Conservation (phyloP, 2,888 invertebrate species). For the Tridacna crocea region DNA sequence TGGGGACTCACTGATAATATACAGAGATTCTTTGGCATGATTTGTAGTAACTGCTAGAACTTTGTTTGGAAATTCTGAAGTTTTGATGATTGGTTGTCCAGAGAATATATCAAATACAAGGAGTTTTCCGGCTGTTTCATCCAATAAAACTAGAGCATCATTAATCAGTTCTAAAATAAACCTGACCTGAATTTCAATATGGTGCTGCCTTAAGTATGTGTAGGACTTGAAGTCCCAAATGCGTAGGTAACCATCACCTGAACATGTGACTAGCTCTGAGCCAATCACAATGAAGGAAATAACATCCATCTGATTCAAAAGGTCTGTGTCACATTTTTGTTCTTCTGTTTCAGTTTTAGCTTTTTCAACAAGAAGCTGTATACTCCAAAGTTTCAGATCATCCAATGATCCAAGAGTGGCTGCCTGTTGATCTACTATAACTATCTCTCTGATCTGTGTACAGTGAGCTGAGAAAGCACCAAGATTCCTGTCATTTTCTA, state of each 20-base stretch:
- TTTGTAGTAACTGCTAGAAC: constrained; percentile 61
- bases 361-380: constrained; percentile 51
- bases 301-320: constrained; percentile 49
- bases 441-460: constrained; percentile 38
- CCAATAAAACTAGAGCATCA: constrained; percentile 58
- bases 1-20: constrained; percentile 58
- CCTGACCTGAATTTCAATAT: constrained; percentile 54
- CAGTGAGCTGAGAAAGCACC: constrained; percentile 62
- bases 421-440: constrained; percentile 51
- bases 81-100: constrained; percentile 47
- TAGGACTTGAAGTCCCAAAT: constrained; percentile 57
- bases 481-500: constrained; percentile 43
- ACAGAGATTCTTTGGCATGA: constrained; percentile 53
- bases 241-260: constrained; percentile 52
- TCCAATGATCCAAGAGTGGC: constrained; percentile 51
- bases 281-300: constrained; percentile 53
- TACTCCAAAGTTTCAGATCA: constrained; percentile 65
- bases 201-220: constrained; percentile 42
- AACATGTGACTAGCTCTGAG: constrained; percentile 55
- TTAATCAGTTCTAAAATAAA: constrained; percentile 45
- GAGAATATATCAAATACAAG: constrained; percentile 52
- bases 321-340: neutral
- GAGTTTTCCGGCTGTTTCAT: constrained; percentile 51
- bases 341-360: constrained; percentile 5
- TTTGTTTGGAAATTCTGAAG: constrained; percentile 51